Evolutionary conservation across 2,113 vertebrate genomes (phyloP).

Genomic region (Xiphorhynchus elegans): DNA sequence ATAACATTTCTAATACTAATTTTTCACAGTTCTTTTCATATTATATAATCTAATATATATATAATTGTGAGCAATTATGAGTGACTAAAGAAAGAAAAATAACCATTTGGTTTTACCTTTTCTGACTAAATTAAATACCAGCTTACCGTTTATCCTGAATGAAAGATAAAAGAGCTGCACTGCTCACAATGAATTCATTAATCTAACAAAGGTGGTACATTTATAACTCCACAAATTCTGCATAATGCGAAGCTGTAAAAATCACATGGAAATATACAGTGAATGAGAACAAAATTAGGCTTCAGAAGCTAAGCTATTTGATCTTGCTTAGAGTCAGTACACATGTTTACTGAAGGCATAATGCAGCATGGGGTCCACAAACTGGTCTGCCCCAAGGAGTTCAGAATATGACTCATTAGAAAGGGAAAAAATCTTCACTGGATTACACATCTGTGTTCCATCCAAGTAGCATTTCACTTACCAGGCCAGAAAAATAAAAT

Average conservation of each 20-base stretch:
- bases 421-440: background rate
- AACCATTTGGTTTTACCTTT: conserved; percentile 11
- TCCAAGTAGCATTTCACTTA: background rate
- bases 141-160: background rate
- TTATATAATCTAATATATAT: background rate
- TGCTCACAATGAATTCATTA: background rate
- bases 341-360: background rate
- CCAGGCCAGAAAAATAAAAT: background rate
- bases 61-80: background rate
- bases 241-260: background rate
- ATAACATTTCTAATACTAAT: background rate
- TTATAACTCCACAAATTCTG: conserved; percentile 1
- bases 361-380: background rate
- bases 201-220: background rate
- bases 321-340: background rate
- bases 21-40: background rate
- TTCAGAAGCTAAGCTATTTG: background rate
- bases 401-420: conserved; percentile 14
- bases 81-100: background rate
- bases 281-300: background rate
- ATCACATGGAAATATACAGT: background rate
- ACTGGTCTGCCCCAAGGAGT: background rate
- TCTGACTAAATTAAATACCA: background rate
- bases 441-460: background rate
- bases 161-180: background rate